These are phyloP conservation scores for Synanceia verrucosa DNA, from an alignment of 2,797 vertebrate genomes.

Conservation along the genomic window DNA sequence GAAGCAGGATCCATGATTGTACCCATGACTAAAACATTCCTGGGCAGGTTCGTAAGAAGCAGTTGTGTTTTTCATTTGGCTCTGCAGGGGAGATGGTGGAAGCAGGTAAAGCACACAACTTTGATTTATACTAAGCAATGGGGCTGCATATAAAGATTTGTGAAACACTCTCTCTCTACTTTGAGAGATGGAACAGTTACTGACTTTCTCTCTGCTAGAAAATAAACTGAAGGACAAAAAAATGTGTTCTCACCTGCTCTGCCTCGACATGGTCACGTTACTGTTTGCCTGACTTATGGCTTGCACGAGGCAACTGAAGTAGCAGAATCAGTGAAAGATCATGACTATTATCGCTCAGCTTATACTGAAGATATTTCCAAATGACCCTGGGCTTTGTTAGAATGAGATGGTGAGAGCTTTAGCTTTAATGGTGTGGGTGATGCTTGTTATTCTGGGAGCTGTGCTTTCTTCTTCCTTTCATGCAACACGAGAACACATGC, in stretches of 20 bases:
- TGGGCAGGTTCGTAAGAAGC: conserved; percentile 31
- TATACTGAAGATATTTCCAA: background rate
- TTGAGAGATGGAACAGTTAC: background rate
- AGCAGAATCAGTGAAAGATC: conserved; percentile 4
- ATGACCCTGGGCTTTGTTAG: conserved; percentile 10
- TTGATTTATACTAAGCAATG: background rate
- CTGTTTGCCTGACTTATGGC: background rate
- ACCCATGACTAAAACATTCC: conserved; percentile 66
- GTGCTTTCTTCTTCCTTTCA: conserved; percentile 28
- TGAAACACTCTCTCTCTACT: conserved; percentile 18
- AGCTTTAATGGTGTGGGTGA: conserved; percentile 7
- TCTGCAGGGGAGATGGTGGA: conserved; percentile 7
- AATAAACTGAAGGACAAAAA: conserved; percentile 5
- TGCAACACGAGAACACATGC: conserved; percentile 60
- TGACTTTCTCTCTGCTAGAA: background rate
- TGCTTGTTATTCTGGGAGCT: conserved; percentile 38
- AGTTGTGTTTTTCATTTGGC: conserved; percentile 57
- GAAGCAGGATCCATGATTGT: conserved; percentile 33
- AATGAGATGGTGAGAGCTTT: conserved; percentile 4
- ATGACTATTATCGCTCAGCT: background rate
- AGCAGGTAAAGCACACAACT: conserved; percentile 19
- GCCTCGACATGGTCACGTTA: background rate
- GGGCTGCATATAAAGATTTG: conserved; percentile 13
- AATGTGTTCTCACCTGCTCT: conserved; percentile 6
- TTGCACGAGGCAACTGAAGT: background rate